Conservation (phyloP, 2,888 invertebrate genomes). For the Pterostichus madidus region DNA sequence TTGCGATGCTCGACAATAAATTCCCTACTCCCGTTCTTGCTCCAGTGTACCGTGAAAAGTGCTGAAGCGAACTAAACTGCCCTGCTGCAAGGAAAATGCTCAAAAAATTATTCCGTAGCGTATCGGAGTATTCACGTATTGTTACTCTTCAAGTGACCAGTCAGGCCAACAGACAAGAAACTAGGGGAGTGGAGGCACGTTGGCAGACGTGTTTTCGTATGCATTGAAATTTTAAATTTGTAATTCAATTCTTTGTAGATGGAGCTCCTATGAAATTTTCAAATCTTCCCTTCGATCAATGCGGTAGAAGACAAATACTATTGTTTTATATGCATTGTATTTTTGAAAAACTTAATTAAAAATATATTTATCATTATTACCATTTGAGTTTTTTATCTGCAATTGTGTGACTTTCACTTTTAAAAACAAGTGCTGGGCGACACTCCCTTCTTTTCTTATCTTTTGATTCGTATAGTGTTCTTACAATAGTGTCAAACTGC, state of each 20-base stretch:
- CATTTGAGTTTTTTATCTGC: no score
- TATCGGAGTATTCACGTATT: conserved; percentile 4
- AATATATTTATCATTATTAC: no score
- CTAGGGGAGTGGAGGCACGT: neutral
- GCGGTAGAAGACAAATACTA: conserved; percentile 11
- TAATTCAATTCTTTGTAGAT: conserved; percentile 50
- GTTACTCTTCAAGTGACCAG: conserved; percentile 35
- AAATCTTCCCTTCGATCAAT: conserved; percentile 6
- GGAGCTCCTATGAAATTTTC: conserved; percentile 38
- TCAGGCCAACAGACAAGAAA: conserved; percentile 2
- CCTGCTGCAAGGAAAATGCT: conserved; percentile 20
- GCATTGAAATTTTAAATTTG: conserved; percentile 56
- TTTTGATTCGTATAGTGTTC: no score
- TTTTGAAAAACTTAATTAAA: no score
- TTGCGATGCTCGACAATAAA: conserved; percentile 62
- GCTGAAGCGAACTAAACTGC: conserved; percentile 26
- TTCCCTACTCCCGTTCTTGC: conserved; percentile 20
- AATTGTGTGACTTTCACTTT: no score
- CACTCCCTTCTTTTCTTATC: no score
- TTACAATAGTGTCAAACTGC: no score
- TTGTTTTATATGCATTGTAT: conserved; percentile 15
- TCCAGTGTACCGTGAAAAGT: conserved; percentile 42
- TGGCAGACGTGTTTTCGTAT: conserved; percentile 36
- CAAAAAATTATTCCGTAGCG: conserved; percentile 52
- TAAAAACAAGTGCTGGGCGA: no score